Evolutionary conservation across 2,113 vertebrate species (phyloP), one percentile per base, ranked within the genome.

Genomic region (Naja naja): DNA sequence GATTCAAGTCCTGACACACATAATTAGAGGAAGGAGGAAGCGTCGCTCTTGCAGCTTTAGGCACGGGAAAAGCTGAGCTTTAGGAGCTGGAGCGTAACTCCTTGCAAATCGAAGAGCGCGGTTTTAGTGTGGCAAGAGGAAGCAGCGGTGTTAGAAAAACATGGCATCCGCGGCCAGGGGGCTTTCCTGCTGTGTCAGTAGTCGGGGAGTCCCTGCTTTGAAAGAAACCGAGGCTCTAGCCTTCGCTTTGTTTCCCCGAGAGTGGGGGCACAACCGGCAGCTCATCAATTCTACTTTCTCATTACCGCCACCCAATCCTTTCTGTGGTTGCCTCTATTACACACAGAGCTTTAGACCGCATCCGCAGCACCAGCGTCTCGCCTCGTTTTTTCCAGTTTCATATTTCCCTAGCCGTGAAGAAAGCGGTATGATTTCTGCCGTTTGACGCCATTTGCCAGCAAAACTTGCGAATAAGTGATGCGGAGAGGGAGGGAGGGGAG

Each of bases 401-500:
- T 86, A 30, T 20, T 34, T 16, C 23, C 25, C 93, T 94, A 91
- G 93, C 92, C 93, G 92, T 91, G 91, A 93, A 92, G 91, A 87
- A 94, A 93, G 95, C 93, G 25, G 88, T 14, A 94, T 92, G 52
- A 60, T 91, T 94, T 89, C 60, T 53, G 22, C 18, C 23, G 18
- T 45, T 54, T 45, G 27, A 91, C 86, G 92, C 95, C 92, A 92
- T 91, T 92, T 92, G 94, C 93, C 58, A 94, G 92, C 93, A 92
- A 93, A 96, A 97, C 93, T 97, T 97, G 96, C 95, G 94, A 95
- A 96, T 96, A 95, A 96, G 93, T 94, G 94, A 96, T 93, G 52
- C 39, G 5, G 56, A 8, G 53, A 47, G 52, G 9, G 27, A 45
- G 53, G 16, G 64, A 39, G 39, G 43, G 27, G 30, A 81, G 22